A percentile compares a stretch with the other conserved stretches of the same genome.
These are phyloP conservation scores for Nephrotoma appendiculata DNA, from an alignment of 2,888 invertebrate genomes.

Conservation along the genomic window DNA sequence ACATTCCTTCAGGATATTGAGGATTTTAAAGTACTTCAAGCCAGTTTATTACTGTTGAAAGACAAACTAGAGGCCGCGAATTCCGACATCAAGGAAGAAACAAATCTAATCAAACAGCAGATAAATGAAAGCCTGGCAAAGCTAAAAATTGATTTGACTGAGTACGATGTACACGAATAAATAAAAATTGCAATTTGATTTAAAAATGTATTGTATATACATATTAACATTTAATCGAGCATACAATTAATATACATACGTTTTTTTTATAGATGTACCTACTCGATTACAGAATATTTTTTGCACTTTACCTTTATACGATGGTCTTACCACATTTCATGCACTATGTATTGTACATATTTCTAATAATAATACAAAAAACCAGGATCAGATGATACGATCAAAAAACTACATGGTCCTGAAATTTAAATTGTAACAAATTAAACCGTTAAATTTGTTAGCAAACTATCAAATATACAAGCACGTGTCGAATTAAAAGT, in stretches of 20 bases:
- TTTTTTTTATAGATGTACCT: not conserved
- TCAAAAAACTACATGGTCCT: not conserved
- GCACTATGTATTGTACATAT: not conserved
- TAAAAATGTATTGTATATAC: not conserved
- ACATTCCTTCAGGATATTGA: constrained; percentile 24
- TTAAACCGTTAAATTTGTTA: not conserved
- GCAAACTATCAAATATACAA: not conserved
- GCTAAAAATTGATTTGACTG: not conserved
- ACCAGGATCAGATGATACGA: not conserved
- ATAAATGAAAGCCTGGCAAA: not conserved
- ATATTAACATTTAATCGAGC: not conserved
- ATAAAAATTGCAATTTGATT: not conserved
- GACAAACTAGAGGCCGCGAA: not conserved
- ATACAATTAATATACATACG: not conserved
- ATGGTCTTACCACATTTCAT: not conserved
- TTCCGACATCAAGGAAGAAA: not conserved
- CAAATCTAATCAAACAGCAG: not conserved
- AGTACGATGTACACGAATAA: not conserved
- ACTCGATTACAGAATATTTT: not conserved
- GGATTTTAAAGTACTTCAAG: constrained; percentile 18
- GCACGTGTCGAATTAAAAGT: not conserved
- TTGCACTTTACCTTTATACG: not conserved
- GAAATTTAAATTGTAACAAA: not conserved
- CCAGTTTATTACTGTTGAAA: not conserved
- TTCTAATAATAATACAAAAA: not conserved